phyloP scores from a whole-genome alignment of 2,113 vertebrate species.

The Benitochromis conjunctus region DNA sequence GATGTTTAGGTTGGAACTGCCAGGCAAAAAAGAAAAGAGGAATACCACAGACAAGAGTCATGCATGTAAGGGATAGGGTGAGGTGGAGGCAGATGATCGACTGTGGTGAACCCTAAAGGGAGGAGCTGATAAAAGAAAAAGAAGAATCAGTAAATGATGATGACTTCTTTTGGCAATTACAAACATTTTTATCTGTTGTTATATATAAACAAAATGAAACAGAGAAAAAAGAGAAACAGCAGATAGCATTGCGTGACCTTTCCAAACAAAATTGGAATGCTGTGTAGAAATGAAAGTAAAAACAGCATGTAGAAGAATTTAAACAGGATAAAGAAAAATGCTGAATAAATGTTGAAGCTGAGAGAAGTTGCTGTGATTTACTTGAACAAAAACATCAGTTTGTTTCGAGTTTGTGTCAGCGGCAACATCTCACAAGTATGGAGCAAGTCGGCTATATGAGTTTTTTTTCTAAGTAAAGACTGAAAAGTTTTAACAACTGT shows the following conservation, averaged over 20 bases:
- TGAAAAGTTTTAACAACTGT: not conserved
- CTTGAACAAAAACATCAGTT: not conserved
- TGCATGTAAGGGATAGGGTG: not conserved
- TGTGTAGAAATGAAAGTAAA: not conserved
- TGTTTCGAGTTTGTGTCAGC: not conserved
- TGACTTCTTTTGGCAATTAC: not conserved
- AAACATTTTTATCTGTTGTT: not conserved
- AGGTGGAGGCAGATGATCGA: not conserved
- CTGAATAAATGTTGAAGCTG: not conserved
- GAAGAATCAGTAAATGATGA: not conserved
- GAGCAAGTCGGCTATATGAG: not conserved
- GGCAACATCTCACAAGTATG: not conserved
- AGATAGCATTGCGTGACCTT: not conserved
- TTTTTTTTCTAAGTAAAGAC: not conserved
- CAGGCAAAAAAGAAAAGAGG: not conserved
- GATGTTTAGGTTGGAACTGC: not conserved
- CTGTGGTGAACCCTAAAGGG: not conserved
- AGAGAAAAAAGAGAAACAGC: not conserved
- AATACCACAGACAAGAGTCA: not conserved
- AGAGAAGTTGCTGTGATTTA: not conserved
- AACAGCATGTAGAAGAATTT: not conserved
- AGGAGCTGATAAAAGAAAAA: not conserved
- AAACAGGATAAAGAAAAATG: not conserved
- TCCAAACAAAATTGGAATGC: not conserved
- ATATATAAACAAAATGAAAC: not conserved